Evolutionary conservation across 1,140 invertebrate genomes (phyloP), one percentile per base, ranked within the genome.

Genomic region (Lineus longissimus): DNA sequence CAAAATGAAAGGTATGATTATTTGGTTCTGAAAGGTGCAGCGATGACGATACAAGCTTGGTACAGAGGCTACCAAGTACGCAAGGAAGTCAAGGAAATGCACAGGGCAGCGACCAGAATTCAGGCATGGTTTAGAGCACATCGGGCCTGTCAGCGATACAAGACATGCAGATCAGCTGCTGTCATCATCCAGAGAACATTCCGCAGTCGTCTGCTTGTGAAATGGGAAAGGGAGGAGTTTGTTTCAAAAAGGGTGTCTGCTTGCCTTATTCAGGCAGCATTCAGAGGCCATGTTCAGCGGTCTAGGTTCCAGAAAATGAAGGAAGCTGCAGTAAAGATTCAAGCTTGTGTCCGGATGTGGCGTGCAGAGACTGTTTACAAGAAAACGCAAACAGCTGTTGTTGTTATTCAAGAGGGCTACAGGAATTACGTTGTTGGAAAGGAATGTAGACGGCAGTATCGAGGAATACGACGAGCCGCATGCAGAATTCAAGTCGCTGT

Each of bases 381-480:
- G 19, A 4, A 29, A 23, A 22, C 23, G 40, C 61, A 64, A 11
- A 30, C 41, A 17, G 64, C 70, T 40, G 62, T 61, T 11, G 22
- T 65, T 1, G 36, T 33, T 47, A 66, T 77, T 25, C 74, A 77
- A 61, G 57, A 30, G 55, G 25, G 4, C 33, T 65, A 65, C 33
- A 65, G 76, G 54, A 57, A 61, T 0, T 65, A 55, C 57, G 22
- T 55, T 27, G 25, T 54, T 7, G 4, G 13, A 33, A 57, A 73
- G 70, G 54, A 33, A n/a, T 36, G 51, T 19, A 55, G 45, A 22
- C n/a, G n/a, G n/a, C n/a, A n/a, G n/a, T n/a, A n/a, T n/a, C n/a
- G 2, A 43, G 47, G 41, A 59, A 22, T 66, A 69, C 45, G 15
- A 33, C 36, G 36, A 22, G n/a, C 62, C 64, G 22, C 47, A 75